Base-by-base conservation (phyloP, 2,113 vertebrate genomes). In the Paralichthys olivaceus region DNA sequence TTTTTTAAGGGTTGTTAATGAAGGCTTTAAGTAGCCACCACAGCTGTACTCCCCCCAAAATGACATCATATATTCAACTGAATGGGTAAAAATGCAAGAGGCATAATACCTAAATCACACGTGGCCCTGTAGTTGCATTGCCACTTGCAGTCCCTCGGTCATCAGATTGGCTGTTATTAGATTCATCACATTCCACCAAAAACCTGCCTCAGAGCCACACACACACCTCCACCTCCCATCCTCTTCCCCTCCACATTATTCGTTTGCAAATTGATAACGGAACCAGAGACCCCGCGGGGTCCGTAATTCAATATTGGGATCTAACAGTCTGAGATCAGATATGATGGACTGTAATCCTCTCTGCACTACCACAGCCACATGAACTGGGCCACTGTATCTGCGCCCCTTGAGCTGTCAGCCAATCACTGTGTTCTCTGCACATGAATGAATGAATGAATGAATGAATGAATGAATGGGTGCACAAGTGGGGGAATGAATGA, bases 291-390 rank as follows among this genome's bases (percentile, higher is more conserved):
- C 87, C 90, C 75, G 75, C 79, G 55, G 87, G 89, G 87, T 87
- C 78, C 4, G 77, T 91, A 91, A 94, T 92, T 93, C 87, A 93
- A 93, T 92, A 87, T 76, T 71, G 74, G 76, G 84, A 87, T 89
- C 91, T 88, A 84, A 90, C 85, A 75, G 84, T 83, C 90, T 89
- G 83, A 82, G 89, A 93, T 93, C 87, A 91, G 89, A 93, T 93
- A 93, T 90, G 87, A 93, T 91, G 87, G 88, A 90, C 84, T 86
- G 85, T 94, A 92, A 94, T 94, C 89, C 86, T 84, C 90, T 87
- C 80, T 81, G 69, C 75, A 59, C 79, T 81, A 78, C 77, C 84
- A 83, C 83, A 83, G 88, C 86, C 82, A 71, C 82, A 83, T 72
- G 67, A 73, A 63, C 83, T 79, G 72, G 53, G 53, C n/a, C 14